Conservation (phyloP, 2,797 vertebrate species). For the Peromyscus eremicus region DNA sequence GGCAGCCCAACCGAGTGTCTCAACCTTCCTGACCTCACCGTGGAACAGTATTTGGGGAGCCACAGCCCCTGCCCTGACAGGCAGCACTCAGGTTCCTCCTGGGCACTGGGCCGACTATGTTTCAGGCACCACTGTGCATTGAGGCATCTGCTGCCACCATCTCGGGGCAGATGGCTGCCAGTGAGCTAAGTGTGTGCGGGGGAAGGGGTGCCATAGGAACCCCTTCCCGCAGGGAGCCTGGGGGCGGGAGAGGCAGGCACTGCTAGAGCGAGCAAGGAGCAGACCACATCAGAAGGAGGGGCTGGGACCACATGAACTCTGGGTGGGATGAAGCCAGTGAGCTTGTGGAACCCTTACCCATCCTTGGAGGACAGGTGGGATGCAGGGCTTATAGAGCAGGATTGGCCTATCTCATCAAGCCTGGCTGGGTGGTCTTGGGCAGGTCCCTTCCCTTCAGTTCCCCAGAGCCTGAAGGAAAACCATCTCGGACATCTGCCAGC, state of each 20-base stretch:
- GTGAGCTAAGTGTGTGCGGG: conserved; percentile 73
- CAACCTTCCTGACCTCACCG: background rate
- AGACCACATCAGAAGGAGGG: background rate
- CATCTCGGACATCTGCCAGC: background rate
- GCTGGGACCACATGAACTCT: background rate
- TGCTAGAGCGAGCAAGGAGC: background rate
- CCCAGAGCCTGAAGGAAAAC: rapidly evolving
- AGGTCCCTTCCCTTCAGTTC: background rate
- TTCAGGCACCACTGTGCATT: conserved; percentile 72
- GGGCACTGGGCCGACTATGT: conserved; percentile 75
- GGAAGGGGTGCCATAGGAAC: conserved; percentile 81
- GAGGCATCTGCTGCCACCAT: conserved; percentile 83
- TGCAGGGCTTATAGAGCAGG: background rate
- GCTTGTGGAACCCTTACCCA: background rate
- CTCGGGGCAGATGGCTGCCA: conserved; percentile 78
- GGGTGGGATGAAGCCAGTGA: background rate
- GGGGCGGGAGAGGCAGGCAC: conserved; percentile 66
- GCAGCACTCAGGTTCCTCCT: conserved; percentile 28
- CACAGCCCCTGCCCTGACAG: background rate
- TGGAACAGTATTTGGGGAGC: background rate
- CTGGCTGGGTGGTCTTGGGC: rapidly evolving
- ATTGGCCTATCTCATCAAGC: background rate
- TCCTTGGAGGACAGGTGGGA: background rate
- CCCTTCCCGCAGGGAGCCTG: conserved; percentile 61
- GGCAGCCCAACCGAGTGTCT: background rate